phyloP scores from a whole-genome alignment of 2,888 invertebrate genomes.

The Entomobrya multifasciata region DNA sequence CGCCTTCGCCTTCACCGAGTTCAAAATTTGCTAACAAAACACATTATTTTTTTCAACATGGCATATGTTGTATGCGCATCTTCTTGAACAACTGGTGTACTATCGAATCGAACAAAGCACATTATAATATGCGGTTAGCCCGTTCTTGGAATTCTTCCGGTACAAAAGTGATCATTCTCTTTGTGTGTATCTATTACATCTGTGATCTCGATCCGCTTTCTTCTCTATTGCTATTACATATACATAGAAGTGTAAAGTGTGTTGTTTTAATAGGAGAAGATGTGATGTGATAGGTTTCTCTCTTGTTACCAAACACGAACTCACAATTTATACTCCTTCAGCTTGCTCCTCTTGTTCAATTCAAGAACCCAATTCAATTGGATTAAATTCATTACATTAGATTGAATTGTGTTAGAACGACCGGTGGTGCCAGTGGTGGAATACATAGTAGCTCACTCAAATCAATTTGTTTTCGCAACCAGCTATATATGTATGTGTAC shows the following conservation, averaged over 20 bases:
- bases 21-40: no score
- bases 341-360: constrained; percentile 42
- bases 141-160: constrained; percentile 18
- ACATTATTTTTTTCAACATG: no score
- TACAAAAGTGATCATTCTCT: constrained; percentile 31
- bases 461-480: constrained; percentile 61
- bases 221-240: no score
- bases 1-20: no score
- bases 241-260: neutral
- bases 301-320: constrained; percentile 30
- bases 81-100: no score
- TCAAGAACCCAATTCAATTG: constrained; percentile 66
- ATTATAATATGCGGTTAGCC: no score
- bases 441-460: constrained; percentile 58
- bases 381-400: constrained; percentile 73
- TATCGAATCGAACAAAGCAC: no score
- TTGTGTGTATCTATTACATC: constrained; percentile 35
- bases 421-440: constrained; percentile 28
- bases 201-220: neutral
- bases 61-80: no score
- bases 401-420: constrained; percentile 61
- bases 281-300: constrained; percentile 37
- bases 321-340: neutral
- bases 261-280: constrained; percentile 35
- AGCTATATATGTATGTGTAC: neutral